These are phyloP conservation scores for Psilopsiagon aurifrons DNA, from an alignment of 2,113 vertebrate genomes.

Conservation along the genomic window DNA sequence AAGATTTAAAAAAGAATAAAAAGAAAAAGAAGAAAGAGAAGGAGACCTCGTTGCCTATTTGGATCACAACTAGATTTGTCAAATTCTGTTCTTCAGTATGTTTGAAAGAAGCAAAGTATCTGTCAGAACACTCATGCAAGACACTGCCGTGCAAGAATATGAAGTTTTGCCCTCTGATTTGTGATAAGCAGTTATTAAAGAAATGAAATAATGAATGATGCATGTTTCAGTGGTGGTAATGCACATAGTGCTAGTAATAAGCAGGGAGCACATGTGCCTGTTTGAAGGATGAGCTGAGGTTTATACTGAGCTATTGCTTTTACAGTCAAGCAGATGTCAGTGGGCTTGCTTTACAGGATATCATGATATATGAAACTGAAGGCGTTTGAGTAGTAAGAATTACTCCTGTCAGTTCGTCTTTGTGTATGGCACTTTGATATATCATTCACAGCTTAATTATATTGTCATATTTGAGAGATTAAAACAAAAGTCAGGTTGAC, in stretches of 20 bases:
- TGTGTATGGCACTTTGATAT: slow-evolving; percentile 56
- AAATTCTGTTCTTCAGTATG: neutral
- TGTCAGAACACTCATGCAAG: neutral
- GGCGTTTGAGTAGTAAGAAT: slow-evolving; percentile 48
- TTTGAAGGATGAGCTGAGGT: slow-evolving; percentile 32
- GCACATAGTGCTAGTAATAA: neutral
- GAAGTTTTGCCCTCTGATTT: neutral
- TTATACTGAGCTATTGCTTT: slow-evolving; percentile 25
- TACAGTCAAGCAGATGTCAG: slow-evolving; percentile 31
- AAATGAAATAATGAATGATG: neutral
- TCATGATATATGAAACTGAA: slow-evolving; percentile 46
- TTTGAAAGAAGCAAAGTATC: neutral
- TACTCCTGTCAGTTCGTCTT: slow-evolving; percentile 49
- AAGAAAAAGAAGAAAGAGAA: neutral
- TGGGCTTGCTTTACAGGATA: slow-evolving; percentile 54
- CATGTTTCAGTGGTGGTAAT: neutral
- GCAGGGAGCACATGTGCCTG: neutral
- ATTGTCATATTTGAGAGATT: slow-evolving; percentile 49
- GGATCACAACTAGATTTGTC: neutral
- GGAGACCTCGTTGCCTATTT: neutral
- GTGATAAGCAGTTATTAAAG: slow-evolving; percentile 1
- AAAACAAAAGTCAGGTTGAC: slow-evolving; percentile 55
- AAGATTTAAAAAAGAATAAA: neutral
- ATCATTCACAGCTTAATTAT: slow-evolving; percentile 68
- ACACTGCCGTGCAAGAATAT: neutral